Conservation (phyloP, 2,113 vertebrate genomes). For the Grallaria varia region DNA sequence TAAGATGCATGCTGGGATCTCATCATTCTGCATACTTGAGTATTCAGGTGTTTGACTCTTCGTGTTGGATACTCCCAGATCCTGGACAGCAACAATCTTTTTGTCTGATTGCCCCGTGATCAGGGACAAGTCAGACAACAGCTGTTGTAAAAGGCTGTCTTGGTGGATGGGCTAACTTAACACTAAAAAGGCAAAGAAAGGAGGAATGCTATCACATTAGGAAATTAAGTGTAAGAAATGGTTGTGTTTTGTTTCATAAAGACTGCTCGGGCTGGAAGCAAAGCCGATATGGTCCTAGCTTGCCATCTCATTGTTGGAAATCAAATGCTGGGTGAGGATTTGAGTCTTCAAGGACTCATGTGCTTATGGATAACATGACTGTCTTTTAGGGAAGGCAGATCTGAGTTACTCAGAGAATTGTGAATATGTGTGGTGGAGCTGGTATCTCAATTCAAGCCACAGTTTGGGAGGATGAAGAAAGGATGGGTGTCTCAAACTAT, state of each 20-base stretch:
- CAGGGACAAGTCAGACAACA: neutral
- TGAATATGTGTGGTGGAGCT: neutral
- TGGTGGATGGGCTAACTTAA: neutral
- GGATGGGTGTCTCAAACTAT: neutral
- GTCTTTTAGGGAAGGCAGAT: neutral
- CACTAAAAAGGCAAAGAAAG: neutral
- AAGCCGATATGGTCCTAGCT: neutral
- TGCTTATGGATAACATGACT: neutral
- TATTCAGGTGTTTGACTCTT: neutral
- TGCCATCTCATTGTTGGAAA: neutral
- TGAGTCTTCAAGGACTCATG: neutral
- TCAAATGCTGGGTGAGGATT: neutral
- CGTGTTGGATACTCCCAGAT: neutral
- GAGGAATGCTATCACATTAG: neutral
- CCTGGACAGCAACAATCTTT: neutral
- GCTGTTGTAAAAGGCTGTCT: neutral
- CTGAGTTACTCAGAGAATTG: neutral
- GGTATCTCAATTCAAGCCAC: neutral
- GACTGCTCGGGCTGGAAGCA: neutral
- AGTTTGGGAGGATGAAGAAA: neutral
- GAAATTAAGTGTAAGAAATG: neutral
- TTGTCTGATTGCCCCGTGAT: neutral
- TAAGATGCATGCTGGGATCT: neutral
- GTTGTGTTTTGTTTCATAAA: neutral
- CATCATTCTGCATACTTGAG: neutral